phyloP scores from a whole-genome alignment of 2,888 invertebrate species.

The Galerucella pusilla region DNA sequence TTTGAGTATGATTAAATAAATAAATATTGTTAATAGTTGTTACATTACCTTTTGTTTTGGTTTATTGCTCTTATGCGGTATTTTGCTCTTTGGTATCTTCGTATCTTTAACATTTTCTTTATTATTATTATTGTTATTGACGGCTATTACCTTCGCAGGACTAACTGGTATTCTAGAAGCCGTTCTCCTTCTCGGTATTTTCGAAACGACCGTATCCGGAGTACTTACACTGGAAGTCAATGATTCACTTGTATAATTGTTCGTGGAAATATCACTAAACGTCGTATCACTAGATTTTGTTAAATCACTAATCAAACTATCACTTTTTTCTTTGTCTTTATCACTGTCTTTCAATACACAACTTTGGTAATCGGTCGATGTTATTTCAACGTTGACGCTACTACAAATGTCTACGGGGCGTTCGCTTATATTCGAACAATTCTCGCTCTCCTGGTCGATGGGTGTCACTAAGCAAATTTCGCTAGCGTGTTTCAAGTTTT shows the following conservation, averaged over 20 bases:
- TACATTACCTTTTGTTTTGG: conserved; percentile 60
- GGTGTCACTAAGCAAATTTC: conserved; percentile 64
- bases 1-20: no score
- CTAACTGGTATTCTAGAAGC: conserved; percentile 57
- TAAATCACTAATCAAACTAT: conserved; percentile 54
- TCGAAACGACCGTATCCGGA: conserved; percentile 76
- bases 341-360: conserved; percentile 42
- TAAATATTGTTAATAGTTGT: not conserved
- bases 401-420: conserved; percentile 63
- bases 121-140: conserved; percentile 50
- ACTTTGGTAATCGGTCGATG: conserved; percentile 56
- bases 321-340: conserved; percentile 43
- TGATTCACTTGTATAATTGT: conserved; percentile 73
- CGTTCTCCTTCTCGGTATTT: conserved; percentile 65
- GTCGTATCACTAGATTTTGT: conserved; percentile 59
- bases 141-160: conserved; percentile 54
- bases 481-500: conserved; percentile 63
- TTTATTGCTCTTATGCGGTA: conserved; percentile 66
- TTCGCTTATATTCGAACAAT: conserved; percentile 62
- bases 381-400: conserved; percentile 59
- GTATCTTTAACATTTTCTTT: conserved; percentile 56
- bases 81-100: conserved; percentile 69
- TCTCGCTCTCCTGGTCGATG: conserved; percentile 63
- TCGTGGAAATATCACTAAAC: conserved; percentile 57
- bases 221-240: conserved; percentile 76